These are phyloP conservation scores for Cyrtonyx montezumae DNA, from an alignment of 2,113 vertebrate genomes.

Conservation along the genomic window DNA sequence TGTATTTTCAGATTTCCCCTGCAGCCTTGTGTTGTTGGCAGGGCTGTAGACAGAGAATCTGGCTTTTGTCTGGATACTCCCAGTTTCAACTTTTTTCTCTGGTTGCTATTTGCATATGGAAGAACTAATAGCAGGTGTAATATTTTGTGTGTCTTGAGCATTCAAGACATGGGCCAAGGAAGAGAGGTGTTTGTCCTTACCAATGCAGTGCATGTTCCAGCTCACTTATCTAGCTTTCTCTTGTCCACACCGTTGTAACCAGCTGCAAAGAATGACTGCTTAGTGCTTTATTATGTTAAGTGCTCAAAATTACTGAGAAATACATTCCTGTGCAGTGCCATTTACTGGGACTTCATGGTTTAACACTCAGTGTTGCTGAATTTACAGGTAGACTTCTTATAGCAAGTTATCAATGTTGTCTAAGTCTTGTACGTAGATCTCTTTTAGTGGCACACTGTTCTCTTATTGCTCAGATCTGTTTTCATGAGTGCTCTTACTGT, in stretches of 20 bases:
- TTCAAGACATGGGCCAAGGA: not conserved
- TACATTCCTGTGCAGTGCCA: not conserved
- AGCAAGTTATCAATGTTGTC: not conserved
- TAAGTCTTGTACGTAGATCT: not conserved
- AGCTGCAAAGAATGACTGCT: not conserved
- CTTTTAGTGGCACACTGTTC: not conserved
- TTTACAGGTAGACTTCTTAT: not conserved
- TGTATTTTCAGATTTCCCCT: not conserved
- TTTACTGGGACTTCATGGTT: constrained; percentile 3
- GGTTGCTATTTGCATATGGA: not conserved
- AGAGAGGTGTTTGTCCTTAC: not conserved
- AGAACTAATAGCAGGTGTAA: not conserved
- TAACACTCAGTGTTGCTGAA: constrained; percentile 1
- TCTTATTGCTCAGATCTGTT: not conserved
- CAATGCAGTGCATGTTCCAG: constrained; percentile 6
- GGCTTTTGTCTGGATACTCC: not conserved
- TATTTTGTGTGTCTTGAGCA: not conserved
- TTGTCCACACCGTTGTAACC: not conserved
- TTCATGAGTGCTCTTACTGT: constrained; percentile 18
- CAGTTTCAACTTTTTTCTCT: constrained; percentile 18
- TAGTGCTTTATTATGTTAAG: not conserved
- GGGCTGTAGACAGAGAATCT: not conserved
- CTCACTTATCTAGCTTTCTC: not conserved
- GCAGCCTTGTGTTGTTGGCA: not conserved
- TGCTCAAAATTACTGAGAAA: not conserved